phyloP scores from a whole-genome alignment of 2,113 vertebrate genomes.

The Chrysochloris asiatica region DNA sequence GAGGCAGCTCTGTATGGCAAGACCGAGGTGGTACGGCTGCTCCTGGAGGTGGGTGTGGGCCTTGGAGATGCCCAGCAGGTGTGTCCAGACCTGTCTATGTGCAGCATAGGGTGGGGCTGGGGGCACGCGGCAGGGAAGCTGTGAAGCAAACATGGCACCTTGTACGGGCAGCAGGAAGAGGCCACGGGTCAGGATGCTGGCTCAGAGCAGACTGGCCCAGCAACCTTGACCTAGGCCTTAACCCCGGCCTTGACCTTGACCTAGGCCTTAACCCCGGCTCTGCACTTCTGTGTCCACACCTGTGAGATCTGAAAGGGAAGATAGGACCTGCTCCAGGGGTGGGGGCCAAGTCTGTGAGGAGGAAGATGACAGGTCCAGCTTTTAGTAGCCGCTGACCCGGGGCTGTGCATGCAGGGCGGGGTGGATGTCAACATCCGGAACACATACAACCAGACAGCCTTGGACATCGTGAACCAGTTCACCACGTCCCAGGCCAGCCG shows the following conservation, averaged over 20 bases:
- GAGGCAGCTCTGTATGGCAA: conserved; percentile 96
- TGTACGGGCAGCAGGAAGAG: neutral
- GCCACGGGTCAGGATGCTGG: neutral
- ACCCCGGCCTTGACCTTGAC: neutral
- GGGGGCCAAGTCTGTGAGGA: neutral
- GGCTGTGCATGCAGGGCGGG: conserved; percentile 85
- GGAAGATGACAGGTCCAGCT: neutral
- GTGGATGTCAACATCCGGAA: conserved; percentile 96
- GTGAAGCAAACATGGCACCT: neutral
- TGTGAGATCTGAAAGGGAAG: neutral
- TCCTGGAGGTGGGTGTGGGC: conserved; percentile 89
- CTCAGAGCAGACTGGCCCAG: neutral
- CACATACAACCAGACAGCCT: conserved; percentile 96
- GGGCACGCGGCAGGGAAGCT: too few species aligned
- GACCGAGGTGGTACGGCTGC: conserved; percentile 93
- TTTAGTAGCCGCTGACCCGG: fast-evolving
- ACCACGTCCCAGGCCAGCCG: conserved; percentile 97
- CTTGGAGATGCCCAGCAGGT: neutral
- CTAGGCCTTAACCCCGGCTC: neutral
- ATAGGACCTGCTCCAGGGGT: neutral
- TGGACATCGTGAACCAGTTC: conserved; percentile 99
- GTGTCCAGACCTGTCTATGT: fast-evolving
- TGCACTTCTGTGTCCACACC: neutral
- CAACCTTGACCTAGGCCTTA: neutral
- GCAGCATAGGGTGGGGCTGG: too few species aligned